These are phyloP conservation scores for Pluvialis apricaria DNA, from an alignment of 2,113 vertebrate genomes.

Conservation along the genomic window DNA sequence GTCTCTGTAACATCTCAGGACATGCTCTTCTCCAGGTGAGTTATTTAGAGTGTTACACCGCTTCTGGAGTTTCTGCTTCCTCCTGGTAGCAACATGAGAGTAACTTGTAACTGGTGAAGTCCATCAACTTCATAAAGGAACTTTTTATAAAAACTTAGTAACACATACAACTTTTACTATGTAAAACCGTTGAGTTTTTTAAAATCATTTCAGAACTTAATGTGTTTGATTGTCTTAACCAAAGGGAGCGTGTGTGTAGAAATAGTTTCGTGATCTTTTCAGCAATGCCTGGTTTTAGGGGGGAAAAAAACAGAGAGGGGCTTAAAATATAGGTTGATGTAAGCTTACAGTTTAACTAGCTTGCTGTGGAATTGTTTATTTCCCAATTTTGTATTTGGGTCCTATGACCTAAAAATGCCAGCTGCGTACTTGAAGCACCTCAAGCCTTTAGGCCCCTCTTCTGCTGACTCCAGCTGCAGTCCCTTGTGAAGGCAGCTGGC, in stretches of 20 bases:
- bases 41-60: neutral
- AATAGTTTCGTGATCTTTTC: neutral
- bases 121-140: neutral
- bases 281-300: neutral
- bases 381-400: neutral
- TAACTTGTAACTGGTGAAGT: neutral
- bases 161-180: neutral
- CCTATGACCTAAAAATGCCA: neutral
- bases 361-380: neutral
- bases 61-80: neutral
- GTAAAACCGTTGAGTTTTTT: neutral
- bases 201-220: rapidly evolving
- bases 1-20: neutral
- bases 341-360: neutral
- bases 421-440: neutral
- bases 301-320: rapidly evolving
- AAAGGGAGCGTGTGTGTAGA: rapidly evolving
- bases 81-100: neutral
- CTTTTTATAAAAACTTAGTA: neutral
- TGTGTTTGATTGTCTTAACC: neutral
- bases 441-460: neutral
- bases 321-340: neutral
- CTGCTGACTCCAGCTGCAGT: neutral
- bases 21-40: neutral
- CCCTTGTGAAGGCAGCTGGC: neutral